Base-by-base conservation (phyloP, 2,888 invertebrate genomes). In the Isotomurus palustris region DNA sequence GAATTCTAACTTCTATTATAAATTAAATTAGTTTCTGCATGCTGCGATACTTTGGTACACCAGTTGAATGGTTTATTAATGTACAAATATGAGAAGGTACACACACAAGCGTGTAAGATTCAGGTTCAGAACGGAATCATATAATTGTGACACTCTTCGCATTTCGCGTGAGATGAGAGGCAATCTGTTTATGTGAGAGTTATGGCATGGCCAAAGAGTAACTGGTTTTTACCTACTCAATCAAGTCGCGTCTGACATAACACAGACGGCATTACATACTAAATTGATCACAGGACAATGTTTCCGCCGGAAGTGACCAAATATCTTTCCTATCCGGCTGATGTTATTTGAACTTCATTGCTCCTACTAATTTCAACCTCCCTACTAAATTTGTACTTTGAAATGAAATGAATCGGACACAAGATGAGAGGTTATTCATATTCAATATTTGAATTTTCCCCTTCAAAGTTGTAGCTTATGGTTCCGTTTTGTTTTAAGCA, bases 231-330 rank as follows among this genome's bases (percentile, higher is more conserved):
- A 17, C 38, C 38, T 19, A 8, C 38, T 8, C 5, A 38, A 38
- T 38, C 38, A 38, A 38, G 6, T 14, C 38, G 5, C 5, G 14
- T n/a, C n/a, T 17, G 5, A 14, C 5, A 14, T 8, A 19, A 19
- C 38, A 38, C 38, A 8, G 19, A 38, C n/a, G n/a, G 38, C 19
- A 4, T 32, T 32, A 32, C 14, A 10, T 32, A 8, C 4, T 14
- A 38, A 38, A 19, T 8, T n/a, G 5, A 17, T n/a, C 38, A 38
- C n/a, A 38, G 19, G n/a, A n/a, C n/a, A 38, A 38, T 38, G 19
- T 38, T 38, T 38, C 38, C 38, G 38, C 38, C 38, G 38, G 38
- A 38, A 38, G 38, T 38, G n/a, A 38, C 14, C 8, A 32, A 38
- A 5, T 17, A 17, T 38, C 17, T 19, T 4, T 14, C 38, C 14